Evolutionary conservation across 2,888 invertebrate genomes (phyloP), one percentile per base, ranked within the genome.

Genomic region (Aricia artaxerxes): DNA sequence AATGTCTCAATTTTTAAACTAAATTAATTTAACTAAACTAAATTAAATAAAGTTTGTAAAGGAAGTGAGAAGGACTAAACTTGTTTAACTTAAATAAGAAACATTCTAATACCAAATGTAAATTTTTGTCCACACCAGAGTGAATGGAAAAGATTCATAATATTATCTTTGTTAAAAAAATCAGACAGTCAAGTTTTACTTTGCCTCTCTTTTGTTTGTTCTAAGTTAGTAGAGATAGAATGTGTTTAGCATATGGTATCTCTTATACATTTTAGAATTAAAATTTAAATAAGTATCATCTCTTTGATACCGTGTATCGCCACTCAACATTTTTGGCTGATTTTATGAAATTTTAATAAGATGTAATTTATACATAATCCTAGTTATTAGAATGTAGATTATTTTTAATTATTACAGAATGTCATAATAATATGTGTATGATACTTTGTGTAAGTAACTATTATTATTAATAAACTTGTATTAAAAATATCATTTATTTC

Each of bases 321-420:
- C 49, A 49, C 49, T 24, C 6, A 61, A 61, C 2, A 24, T 24
- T 64, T 64, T 64, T 64, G 31, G 31, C 64, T 24, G n/a, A n/a
- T n/a, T n/a, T n/a, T n/a, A n/a, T n/a, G n/a, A 64, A 31, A 64
- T 64, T 64, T 64, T 64, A 7, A 9, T 61, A 24, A 64, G 64
- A 31, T 4, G 31, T 31, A 64, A 24, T 61, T 31, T 64, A 64
- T 64, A 64, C 24, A 64, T 64, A 57, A 57, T 57, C 57, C 53
- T 57, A 64, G 31, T 4, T 64, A 61, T 24, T 61, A 61, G 61
- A 61, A 61, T 61, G 61, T 61, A 61, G 61, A 61, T 24, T 61
- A 61, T 7, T 61, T 64, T 24, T 64, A 31, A 64, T 31, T 64
- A 64, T 9, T 64, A 64, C 64, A 11, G 31, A 31, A 31, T 31